Conservation (phyloP, 2,888 invertebrate genomes). For the Drosophila hamatofila region DNA sequence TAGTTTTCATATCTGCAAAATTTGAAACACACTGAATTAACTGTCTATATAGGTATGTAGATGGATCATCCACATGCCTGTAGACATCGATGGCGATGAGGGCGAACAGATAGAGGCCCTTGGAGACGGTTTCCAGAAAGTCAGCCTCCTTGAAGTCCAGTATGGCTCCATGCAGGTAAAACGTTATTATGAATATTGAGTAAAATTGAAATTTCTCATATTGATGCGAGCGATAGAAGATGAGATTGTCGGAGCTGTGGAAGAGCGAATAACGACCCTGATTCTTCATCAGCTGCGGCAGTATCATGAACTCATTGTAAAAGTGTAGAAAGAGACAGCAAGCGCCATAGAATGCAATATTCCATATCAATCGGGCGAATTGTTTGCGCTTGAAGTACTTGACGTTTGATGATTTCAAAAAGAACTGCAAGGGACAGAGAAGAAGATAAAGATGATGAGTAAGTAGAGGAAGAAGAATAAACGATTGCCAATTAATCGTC, state of each 20-base stretch:
- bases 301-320: constrained; percentile 84
- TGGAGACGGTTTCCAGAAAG: constrained; percentile 82
- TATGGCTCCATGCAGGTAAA: constrained; percentile 83
- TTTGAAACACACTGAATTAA: too few species aligned
- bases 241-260: constrained; percentile 84
- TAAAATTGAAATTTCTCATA: constrained; percentile 85
- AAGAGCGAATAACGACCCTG: constrained; percentile 84
- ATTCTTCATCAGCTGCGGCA: constrained; percentile 83
- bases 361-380: constrained; percentile 84
- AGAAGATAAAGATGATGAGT: too few species aligned
- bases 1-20: constrained; percentile 84
- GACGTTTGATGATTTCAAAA: constrained; percentile 83
- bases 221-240: constrained; percentile 84
- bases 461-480: background rate
- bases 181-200: constrained; percentile 84
- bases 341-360: constrained; percentile 84
- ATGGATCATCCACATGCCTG: too few species aligned
- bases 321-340: constrained; percentile 83
- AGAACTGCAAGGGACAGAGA: constrained; percentile 68
- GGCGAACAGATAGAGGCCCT: constrained; percentile 81
- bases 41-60: too few species aligned
- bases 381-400: constrained; percentile 84
- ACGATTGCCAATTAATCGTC: constrained; percentile 10
- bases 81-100: constrained; percentile 82
- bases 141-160: constrained; percentile 83